Conservation (phyloP, 1,140 invertebrate species). For the Pectinophora gossypiella region DNA sequence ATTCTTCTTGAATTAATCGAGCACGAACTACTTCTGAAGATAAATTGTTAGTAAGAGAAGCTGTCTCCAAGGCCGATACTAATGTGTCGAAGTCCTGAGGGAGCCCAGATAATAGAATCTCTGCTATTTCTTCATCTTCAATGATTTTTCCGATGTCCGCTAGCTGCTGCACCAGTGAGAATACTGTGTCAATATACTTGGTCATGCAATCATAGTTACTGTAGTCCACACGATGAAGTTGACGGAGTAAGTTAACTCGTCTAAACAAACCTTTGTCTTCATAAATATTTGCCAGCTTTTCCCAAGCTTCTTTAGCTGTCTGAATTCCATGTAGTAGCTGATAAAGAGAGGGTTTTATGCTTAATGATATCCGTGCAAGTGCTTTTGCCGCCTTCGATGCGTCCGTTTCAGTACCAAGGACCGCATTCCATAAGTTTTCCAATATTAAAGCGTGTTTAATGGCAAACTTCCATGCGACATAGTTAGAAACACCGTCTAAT, state of each 20-base stretch:
- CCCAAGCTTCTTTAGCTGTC: slow-evolving; percentile 4
- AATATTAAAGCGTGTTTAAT: too few species aligned
- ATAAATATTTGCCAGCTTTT: not conserved
- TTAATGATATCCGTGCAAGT: too few species aligned
- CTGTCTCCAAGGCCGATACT: not conserved
- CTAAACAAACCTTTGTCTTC: slow-evolving; percentile 3
- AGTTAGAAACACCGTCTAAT: too few species aligned
- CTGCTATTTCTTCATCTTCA: not conserved
- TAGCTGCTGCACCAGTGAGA: not conserved
- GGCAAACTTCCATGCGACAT: too few species aligned
- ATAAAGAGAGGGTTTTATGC: too few species aligned
- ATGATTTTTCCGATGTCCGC: not conserved
- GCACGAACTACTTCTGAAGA: too few species aligned
- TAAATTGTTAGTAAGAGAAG: not conserved
- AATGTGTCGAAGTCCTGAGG: not conserved
- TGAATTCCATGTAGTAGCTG: too few species aligned
- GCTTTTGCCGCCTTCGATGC: too few species aligned
- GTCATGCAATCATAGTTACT: not conserved
- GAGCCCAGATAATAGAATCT: not conserved
- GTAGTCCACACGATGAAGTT: not conserved
- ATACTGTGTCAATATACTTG: not conserved
- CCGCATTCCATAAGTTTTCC: too few species aligned
- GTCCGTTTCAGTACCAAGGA: too few species aligned
- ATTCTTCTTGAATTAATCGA: too few species aligned
- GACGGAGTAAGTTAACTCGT: not conserved